A percentile compares a stretch with the other conserved stretches of the same genome.
Evolutionary conservation across 2,888 invertebrate genomes (phyloP).

Genomic region (Temnothorax rugatulus): DNA sequence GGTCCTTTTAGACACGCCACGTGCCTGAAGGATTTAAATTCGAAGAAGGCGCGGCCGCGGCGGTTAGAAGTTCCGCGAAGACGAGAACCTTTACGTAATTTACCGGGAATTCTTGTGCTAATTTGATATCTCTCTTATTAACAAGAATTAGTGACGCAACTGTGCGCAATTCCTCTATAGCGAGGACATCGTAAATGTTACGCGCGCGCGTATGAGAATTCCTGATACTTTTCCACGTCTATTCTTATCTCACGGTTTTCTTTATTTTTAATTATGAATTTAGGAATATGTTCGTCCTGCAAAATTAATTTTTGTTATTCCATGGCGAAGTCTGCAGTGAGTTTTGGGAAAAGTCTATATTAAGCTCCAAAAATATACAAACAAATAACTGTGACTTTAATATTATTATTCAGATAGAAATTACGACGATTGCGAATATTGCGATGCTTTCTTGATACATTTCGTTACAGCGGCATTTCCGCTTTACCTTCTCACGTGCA

Average conservation of each 20-base stretch:
- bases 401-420: constrained; percentile 9
- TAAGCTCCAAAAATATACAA: background rate
- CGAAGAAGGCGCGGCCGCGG: constrained; percentile 79
- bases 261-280: too few species aligned
- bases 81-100: constrained; percentile 74
- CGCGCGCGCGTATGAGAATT: background rate
- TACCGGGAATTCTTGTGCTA: constrained; percentile 43
- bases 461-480: constrained; percentile 61
- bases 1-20: constrained; percentile 68
- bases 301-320: constrained; percentile 1
- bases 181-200: background rate
- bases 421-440: background rate
- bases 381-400: background rate
- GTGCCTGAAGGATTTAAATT: constrained; percentile 80
- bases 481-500: constrained; percentile 52
- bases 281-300: background rate
- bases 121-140: constrained; percentile 16
- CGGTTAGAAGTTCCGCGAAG: constrained; percentile 77
- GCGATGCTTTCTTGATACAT: constrained; percentile 33
- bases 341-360: background rate
- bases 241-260: too few species aligned
- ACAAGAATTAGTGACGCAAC: constrained; percentile 16
- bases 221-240: background rate
- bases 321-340: background rate
- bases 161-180: background rate